phyloP scores from a whole-genome alignment of 2,797 vertebrate genomes.

The Sitta carolinensis region DNA sequence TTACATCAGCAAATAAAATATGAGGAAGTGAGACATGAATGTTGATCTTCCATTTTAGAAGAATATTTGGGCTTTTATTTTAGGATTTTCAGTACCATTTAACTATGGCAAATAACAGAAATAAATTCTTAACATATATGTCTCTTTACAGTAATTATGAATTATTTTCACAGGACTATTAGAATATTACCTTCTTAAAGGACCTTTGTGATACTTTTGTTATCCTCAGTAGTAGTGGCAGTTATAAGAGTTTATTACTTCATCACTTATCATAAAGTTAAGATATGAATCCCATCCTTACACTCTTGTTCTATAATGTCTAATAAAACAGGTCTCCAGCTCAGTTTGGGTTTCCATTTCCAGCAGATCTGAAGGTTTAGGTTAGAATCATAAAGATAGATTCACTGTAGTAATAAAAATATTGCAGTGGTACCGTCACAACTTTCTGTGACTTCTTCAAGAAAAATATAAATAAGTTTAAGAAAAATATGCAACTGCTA shows the following conservation, averaged over 20 bases:
- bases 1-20: neutral
- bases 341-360: neutral
- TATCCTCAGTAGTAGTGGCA: neutral
- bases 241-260: neutral
- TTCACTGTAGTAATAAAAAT: neutral
- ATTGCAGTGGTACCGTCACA: neutral
- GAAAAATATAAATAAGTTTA: neutral
- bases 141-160: neutral
- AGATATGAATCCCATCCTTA: neutral
- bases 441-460: neutral
- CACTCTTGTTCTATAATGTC: neutral
- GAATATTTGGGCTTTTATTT: rapidly evolving
- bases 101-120: neutral
- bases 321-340: neutral
- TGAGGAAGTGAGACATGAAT: neutral
- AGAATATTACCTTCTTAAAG: neutral
- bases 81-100: neutral
- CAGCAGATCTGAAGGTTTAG: neutral
- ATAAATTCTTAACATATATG: neutral
- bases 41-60: neutral
- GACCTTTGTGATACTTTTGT: neutral
- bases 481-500: neutral
- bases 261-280: neutral
- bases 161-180: neutral
- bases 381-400: neutral